Percentiles rank a stretch among this genome's conserved stretches.
These are phyloP conservation scores for Trochalopteron elliotii DNA, from an alignment of 2,113 vertebrate genomes.

Conservation along the genomic window DNA sequence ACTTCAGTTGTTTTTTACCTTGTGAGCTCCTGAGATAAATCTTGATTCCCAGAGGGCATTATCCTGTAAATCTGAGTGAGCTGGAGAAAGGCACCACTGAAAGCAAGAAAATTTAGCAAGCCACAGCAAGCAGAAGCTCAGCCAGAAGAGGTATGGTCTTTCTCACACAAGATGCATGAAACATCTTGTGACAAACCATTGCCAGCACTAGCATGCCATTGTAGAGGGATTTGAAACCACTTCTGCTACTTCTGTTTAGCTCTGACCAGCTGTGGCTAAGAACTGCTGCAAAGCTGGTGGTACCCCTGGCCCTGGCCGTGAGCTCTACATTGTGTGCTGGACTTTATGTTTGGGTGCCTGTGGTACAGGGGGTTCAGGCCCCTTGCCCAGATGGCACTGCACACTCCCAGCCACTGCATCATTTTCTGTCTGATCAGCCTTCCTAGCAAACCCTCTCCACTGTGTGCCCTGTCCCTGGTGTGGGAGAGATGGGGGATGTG, in stretches of 20 bases:
- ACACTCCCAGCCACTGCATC: not conserved
- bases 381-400: not conserved
- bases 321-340: not conserved
- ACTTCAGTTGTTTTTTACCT: not conserved
- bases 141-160: not conserved
- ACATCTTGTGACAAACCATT: not conserved
- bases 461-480: rapidly evolving
- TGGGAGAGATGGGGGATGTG: not conserved
- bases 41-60: not conserved
- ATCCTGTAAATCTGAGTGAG: not conserved
- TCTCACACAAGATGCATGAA: not conserved
- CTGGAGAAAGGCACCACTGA: not conserved
- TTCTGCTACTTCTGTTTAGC: not conserved
- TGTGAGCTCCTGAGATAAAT: not conserved
- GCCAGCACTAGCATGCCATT: rapidly evolving
- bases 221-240: not conserved
- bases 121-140: not conserved
- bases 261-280: not conserved
- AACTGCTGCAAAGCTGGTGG: not conserved
- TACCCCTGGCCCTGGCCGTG: rapidly evolving
- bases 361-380: not conserved
- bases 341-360: not conserved
- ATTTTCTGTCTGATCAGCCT: not conserved
- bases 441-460: not conserved
- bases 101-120: rapidly evolving